These are phyloP conservation scores for Drosophila engyochracea DNA, from an alignment of 2,888 invertebrate genomes.

Conservation along the genomic window DNA sequence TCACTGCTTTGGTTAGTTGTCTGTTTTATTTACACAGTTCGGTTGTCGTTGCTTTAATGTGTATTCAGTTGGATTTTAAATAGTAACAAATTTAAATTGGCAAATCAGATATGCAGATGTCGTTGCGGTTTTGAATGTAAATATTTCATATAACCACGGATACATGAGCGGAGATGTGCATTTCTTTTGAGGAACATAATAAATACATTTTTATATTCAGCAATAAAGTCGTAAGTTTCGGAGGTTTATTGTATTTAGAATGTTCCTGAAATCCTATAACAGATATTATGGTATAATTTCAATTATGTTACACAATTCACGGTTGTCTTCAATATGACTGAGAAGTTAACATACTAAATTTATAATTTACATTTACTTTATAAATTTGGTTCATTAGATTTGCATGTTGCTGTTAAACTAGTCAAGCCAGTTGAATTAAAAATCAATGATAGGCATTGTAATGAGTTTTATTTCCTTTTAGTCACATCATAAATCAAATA, in stretches of 20 bases:
- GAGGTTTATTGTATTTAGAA: neutral
- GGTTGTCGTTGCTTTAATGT: neutral
- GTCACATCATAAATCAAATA: neutral
- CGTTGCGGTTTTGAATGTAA: slow-evolving; percentile 17
- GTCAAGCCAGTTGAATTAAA: neutral
- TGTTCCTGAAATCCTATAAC: neutral
- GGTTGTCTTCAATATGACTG: neutral
- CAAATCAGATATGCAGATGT: slow-evolving; percentile 12
- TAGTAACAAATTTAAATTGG: slow-evolving; percentile 7
- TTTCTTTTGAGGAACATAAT: slow-evolving; percentile 2
- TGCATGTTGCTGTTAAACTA: neutral
- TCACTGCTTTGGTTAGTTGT: slow-evolving; percentile 7
- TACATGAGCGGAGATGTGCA: neutral
- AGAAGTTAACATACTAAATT: neutral
- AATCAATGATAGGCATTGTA: neutral
- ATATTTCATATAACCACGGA: slow-evolving; percentile 27
- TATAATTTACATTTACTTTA: neutral
- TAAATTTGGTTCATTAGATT: neutral
- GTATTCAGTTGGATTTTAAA: slow-evolving; percentile 1
- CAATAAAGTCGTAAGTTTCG: neutral
- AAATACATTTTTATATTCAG: neutral
- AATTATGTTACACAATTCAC: neutral
- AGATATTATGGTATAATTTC: neutral
- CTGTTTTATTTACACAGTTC: slow-evolving; percentile 1
- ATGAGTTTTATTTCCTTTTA: neutral